phyloP scores from a whole-genome alignment of 2,113 vertebrate genomes.

The Lepus timidus region DNA sequence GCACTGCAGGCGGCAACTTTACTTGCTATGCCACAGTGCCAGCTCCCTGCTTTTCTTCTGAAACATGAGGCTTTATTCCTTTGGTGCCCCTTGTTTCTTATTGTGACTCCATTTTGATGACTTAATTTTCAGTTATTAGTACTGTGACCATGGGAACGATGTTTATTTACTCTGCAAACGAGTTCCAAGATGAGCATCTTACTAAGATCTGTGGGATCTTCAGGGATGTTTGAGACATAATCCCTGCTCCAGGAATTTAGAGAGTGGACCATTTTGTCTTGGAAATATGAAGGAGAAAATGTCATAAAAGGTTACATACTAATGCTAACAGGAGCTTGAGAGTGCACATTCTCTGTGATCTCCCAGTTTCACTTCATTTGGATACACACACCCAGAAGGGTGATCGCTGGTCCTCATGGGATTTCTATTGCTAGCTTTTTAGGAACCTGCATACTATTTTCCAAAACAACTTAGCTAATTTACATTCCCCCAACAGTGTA shows the following conservation, averaged over 20 bases:
- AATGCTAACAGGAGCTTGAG: neutral
- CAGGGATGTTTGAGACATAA: neutral
- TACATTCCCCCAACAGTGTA: too few relatives aligned
- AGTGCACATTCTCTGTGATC: too few relatives aligned
- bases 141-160: neutral
- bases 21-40: too few relatives aligned
- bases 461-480: neutral
- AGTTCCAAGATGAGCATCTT: neutral
- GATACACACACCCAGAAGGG: neutral
- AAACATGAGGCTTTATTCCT: slow-evolving; percentile 15
- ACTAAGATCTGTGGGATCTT: neutral
- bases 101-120: slow-evolving; percentile 9
- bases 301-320: neutral
- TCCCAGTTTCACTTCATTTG: neutral
- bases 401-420: too few relatives aligned
- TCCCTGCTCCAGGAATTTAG: neutral
- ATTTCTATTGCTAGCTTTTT: neutral
- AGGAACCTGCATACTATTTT: neutral
- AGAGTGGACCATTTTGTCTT: neutral
- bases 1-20: too few relatives aligned
- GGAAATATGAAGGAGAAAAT: slow-evolving; percentile 43
- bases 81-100: neutral
- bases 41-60: slow-evolving; percentile 12
- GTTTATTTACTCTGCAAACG: neutral
- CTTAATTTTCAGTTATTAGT: slow-evolving; percentile 29